A percentile compares a stretch with the other conserved stretches of the same genome.
These are phyloP conservation scores for Bombus waltoni DNA, from an alignment of 1,140 invertebrate genomes.

Conservation along the genomic window DNA sequence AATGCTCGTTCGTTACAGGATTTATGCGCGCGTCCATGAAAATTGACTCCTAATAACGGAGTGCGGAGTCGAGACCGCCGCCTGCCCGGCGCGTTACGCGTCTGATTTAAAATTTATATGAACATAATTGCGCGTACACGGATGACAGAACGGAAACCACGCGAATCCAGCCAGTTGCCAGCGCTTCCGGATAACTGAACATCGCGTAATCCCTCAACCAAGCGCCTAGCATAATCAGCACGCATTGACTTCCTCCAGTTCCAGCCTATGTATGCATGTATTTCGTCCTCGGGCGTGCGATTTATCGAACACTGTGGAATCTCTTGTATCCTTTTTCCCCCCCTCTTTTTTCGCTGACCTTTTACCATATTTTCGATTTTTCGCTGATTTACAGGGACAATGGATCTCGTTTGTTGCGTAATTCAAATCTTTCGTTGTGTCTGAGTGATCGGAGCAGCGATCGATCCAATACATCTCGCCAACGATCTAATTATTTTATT, in stretches of 20 bases:
- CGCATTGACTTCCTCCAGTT: conserved; percentile 20
- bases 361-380: not conserved
- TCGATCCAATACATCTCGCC: too few relatives aligned
- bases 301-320: not conserved
- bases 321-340: not conserved
- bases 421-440: not conserved
- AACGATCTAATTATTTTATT: not conserved
- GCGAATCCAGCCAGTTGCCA: conserved; percentile 7
- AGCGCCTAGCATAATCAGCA: conserved; percentile 18
- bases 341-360: not conserved
- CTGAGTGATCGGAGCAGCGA: too few relatives aligned
- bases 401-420: not conserved
- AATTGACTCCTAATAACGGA: conserved; percentile 59
- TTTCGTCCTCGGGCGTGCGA: not conserved
- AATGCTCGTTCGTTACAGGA: conserved; percentile 53
- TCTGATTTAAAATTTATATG: conserved; percentile 63
- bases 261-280: not conserved
- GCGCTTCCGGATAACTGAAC: conserved; percentile 26
- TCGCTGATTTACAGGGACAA: not conserved
- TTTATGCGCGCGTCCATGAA: conserved; percentile 57
- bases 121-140: conserved; percentile 42
- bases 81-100: conserved; percentile 8
- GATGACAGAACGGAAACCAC: conserved; percentile 11
- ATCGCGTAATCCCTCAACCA: not conserved
- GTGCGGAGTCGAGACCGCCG: not conserved